A percentile compares a stretch with the other conserved stretches of the same genome.
Conservation (phyloP, 2,888 invertebrate genomes). For the Athalia cordata region DNA sequence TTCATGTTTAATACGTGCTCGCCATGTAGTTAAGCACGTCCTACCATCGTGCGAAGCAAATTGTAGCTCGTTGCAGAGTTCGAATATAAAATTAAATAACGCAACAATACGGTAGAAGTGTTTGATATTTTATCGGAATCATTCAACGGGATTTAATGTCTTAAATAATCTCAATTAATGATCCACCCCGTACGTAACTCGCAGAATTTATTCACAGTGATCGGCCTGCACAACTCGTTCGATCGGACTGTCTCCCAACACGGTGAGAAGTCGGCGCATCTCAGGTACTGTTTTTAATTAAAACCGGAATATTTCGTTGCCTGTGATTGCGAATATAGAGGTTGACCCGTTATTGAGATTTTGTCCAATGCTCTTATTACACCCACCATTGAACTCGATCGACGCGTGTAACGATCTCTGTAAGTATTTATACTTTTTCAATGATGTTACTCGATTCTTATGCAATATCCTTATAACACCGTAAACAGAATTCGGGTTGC, state of each 20-base stretch:
- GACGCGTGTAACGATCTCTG: neutral
- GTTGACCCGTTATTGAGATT: no score
- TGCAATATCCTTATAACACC: slow-evolving; percentile 29
- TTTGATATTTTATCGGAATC: neutral
- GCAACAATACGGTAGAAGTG: no score
- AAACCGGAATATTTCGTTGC: slow-evolving; percentile 2
- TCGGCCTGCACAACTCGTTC: neutral
- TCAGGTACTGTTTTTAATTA: neutral
- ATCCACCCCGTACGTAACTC: no score
- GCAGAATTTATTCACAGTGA: neutral
- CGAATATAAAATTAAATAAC: no score
- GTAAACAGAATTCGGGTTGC: slow-evolving; percentile 31
- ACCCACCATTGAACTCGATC: slow-evolving; percentile 16
- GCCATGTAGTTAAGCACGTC: neutral
- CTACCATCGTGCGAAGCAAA: no score
- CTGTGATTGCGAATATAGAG: neutral
- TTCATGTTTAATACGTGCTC: slow-evolving; percentile 33
- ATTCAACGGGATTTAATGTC: no score
- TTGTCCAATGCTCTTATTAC: neutral
- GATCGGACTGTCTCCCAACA: no score
- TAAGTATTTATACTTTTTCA: slow-evolving; percentile 20
- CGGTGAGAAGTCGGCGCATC: slow-evolving; percentile 4
- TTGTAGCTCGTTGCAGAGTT: no score
- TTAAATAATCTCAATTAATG: no score
- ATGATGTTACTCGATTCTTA: slow-evolving; percentile 30